phyloP scores from a whole-genome alignment of 2,888 invertebrate genomes.

The Yponomeuta evonymella region DNA sequence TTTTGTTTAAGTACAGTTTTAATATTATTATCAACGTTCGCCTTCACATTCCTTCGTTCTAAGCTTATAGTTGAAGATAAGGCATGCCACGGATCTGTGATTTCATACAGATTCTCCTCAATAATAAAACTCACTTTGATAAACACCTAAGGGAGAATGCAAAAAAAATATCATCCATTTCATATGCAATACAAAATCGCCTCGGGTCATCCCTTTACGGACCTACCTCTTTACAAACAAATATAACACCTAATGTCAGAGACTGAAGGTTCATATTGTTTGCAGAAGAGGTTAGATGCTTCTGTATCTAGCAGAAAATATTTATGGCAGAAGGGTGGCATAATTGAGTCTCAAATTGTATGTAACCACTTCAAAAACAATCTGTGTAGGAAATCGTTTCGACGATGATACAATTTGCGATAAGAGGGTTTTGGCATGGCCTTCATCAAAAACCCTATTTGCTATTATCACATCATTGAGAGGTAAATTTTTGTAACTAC shows the following conservation, averaged over 20 bases:
- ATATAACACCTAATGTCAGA: background rate
- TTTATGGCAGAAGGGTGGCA: slow-evolving; percentile 12
- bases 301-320: background rate
- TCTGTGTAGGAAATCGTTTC: slow-evolving; percentile 27
- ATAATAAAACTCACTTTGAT: background rate
- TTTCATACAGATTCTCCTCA: background rate
- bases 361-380: slow-evolving; percentile 62
- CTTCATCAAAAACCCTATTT: too few relatives aligned
- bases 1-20: too few relatives aligned
- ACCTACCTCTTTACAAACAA: background rate
- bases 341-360: slow-evolving; percentile 42
- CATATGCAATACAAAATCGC: slow-evolving; percentile 15
- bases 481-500: too few relatives aligned
- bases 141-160: slow-evolving; percentile 7
- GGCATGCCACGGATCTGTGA: too few relatives aligned
- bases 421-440: background rate
- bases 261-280: background rate
- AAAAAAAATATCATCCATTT: slow-evolving; percentile 15
- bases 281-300: background rate
- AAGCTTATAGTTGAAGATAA: too few relatives aligned
- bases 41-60: too few relatives aligned
- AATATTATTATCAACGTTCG: too few relatives aligned
- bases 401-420: slow-evolving; percentile 11
- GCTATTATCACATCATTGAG: too few relatives aligned
- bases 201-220: background rate